Conservation (phyloP, 2,113 vertebrate genomes). For the Coturnix japonica region DNA sequence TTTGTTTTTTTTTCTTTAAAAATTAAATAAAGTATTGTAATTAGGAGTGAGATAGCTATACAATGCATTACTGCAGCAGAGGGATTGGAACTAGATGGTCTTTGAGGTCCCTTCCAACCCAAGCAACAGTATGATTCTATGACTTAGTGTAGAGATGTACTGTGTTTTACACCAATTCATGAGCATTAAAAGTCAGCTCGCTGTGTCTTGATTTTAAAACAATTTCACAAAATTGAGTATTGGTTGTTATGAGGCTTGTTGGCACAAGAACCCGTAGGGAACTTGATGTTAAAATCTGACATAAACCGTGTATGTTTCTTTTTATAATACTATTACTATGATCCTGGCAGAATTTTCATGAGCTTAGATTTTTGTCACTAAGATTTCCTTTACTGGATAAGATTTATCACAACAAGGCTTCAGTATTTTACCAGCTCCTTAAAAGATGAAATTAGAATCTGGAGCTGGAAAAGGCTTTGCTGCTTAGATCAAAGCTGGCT, state of each 20-base stretch:
- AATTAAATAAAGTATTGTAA: neutral
- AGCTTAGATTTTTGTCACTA: conserved; percentile 29
- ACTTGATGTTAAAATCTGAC: conserved; percentile 31
- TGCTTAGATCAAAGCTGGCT: conserved; percentile 27
- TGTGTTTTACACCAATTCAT: neutral
- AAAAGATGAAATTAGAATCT: conserved; percentile 7
- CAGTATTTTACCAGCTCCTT: conserved; percentile 5
- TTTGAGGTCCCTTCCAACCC: no score
- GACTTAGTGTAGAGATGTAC: neutral
- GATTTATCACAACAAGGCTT: conserved; percentile 38
- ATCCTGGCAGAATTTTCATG: conserved; percentile 19
- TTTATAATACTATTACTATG: neutral
- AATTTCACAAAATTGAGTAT: neutral
- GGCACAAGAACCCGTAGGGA: neutral
- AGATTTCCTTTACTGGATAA: conserved; percentile 18
- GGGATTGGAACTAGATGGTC: no score
- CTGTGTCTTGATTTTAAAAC: conserved; percentile 3
- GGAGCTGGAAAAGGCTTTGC: neutral
- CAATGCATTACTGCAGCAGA: neutral
- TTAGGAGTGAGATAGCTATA: neutral
- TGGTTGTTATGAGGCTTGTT: neutral
- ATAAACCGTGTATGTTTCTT: neutral
- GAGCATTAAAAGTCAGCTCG: neutral
- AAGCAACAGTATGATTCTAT: no score
- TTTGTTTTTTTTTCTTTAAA: neutral